phyloP scores from a whole-genome alignment of 2,888 invertebrate species.

The Conchocele bisecta region DNA sequence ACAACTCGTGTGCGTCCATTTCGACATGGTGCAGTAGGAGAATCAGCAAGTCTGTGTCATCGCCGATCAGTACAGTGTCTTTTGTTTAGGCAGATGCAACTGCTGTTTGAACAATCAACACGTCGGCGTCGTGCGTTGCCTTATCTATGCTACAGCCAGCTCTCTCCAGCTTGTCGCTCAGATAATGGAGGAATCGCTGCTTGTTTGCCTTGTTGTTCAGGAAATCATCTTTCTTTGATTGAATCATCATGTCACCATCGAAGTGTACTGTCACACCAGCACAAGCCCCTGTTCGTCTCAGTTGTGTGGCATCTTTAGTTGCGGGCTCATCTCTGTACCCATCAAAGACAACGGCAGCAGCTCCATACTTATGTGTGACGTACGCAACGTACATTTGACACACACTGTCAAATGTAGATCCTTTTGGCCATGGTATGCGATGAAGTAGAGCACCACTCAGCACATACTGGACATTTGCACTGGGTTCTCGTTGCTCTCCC shows the following conservation, averaged over 20 bases:
- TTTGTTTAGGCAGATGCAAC: constrained; percentile 22
- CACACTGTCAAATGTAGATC: constrained; percentile 50
- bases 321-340: constrained; percentile 56
- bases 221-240: constrained; percentile 60
- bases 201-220: constrained; percentile 64
- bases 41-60: constrained; percentile 70
- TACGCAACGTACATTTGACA: constrained; percentile 40
- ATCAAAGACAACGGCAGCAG: constrained; percentile 60
- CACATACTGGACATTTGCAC: constrained; percentile 32
- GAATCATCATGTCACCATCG: constrained; percentile 41
- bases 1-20: constrained; percentile 14
- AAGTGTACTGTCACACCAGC: constrained; percentile 47
- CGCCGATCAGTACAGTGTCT: constrained; percentile 58
- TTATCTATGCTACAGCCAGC: constrained; percentile 32
- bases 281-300: constrained; percentile 47
- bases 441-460: constrained; percentile 61
- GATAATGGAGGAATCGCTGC: constrained; percentile 56
- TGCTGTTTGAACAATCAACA: constrained; percentile 60
- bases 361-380: constrained; percentile 45
- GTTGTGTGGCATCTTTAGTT: constrained; percentile 64
- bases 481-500: constrained; percentile 7
- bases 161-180: constrained; percentile 30
- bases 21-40: constrained; percentile 59
- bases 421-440: constrained; percentile 52
- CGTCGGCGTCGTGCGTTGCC: constrained; percentile 66